Base-by-base conservation (phyloP, 2,888 invertebrate species). In the Amaurobius ferox region DNA sequence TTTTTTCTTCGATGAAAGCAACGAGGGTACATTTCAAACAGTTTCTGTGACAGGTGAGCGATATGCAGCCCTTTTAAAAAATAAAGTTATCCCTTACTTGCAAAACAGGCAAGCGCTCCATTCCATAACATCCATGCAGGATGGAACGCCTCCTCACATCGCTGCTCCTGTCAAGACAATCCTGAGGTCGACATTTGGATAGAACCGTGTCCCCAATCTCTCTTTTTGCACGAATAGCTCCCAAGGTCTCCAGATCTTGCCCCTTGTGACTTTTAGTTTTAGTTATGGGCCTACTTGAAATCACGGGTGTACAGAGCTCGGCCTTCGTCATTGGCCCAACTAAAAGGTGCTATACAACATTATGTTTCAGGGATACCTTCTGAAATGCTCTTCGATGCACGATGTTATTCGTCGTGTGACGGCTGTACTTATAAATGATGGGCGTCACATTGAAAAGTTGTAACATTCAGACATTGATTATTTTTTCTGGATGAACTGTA, bases 101-200 rank as follows among this genome's bases (percentile, higher is more conserved):
- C 35, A 35, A 44, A 16, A 44, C 16, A 44, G 44, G 16, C 44
- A 44, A 44, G 6, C 16, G n/a, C 7, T 44, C 7, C 16, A 44
- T 44, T 44, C 44, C 9, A 44, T 44, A 44, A 44, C 44, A 44
- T 44, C n/a, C n/a, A 44, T 44, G 44, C 44, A 44, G 44, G 44
- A 44, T 44, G 44, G 44, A 44, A n/a, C 44, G 6, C 44, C 44
- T 6, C 44, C 44, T 11, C 44, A 44, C 44, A 9, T 44, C 44
- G n/a, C 44, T 44, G 9, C 16, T 44, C 16, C n/a, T n/a, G n/a
- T n/a, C n/a, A n/a, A n/a, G n/a, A n/a, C n/a, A n/a, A n/a, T n/a
- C n/a, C n/a, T n/a, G n/a, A 11, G 6, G 44, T 44, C 44, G 44
- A 13, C 44, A 44, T 44, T 44, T 44, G 44, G 44, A 44, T 11